Percentiles rank a stretch among this genome's conserved stretches.
phyloP scores from a whole-genome alignment of 2,888 invertebrate genomes.

The Parelbella ahira region DNA sequence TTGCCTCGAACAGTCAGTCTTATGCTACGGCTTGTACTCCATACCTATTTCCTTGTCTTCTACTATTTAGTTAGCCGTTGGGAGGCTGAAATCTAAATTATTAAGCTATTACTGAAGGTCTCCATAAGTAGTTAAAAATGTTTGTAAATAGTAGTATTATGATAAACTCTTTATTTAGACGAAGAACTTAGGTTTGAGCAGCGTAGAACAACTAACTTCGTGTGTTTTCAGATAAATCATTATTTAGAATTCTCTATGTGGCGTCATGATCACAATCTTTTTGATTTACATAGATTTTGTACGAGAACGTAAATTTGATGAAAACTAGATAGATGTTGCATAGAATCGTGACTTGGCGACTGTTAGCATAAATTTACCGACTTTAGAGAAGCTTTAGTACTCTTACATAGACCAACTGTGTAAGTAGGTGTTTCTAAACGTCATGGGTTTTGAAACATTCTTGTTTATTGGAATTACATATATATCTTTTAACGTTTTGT shows the following conservation, averaged over 20 bases:
- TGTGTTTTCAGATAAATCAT: background rate
- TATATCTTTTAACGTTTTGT: no score
- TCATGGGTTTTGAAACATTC: no score
- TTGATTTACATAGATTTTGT: conserved; percentile 17
- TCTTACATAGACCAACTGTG: no score
- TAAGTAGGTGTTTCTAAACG: no score
- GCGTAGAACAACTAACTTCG: background rate
- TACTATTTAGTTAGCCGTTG: no score
- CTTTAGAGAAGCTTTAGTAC: background rate
- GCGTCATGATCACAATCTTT: conserved; percentile 13
- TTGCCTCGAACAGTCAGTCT: conserved; percentile 53
- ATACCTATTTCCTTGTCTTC: background rate
- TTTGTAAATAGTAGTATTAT: no score
- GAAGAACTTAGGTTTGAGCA: no score
- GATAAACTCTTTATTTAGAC: no score
- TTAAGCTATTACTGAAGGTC: no score
- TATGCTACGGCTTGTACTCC: background rate
- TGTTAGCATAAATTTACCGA: conserved; percentile 8
- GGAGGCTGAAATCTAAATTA: no score
- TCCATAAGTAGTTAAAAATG: no score
- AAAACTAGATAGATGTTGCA: conserved; percentile 12
- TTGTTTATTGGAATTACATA: no score
- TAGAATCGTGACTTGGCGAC: conserved; percentile 16
- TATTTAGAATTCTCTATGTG: conserved; percentile 7
- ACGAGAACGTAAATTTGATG: conserved; percentile 20